Evolutionary conservation across 2,113 vertebrate genomes (phyloP), one percentile per base, ranked within the genome.

Genomic region (Lepisosteus oculatus): DNA sequence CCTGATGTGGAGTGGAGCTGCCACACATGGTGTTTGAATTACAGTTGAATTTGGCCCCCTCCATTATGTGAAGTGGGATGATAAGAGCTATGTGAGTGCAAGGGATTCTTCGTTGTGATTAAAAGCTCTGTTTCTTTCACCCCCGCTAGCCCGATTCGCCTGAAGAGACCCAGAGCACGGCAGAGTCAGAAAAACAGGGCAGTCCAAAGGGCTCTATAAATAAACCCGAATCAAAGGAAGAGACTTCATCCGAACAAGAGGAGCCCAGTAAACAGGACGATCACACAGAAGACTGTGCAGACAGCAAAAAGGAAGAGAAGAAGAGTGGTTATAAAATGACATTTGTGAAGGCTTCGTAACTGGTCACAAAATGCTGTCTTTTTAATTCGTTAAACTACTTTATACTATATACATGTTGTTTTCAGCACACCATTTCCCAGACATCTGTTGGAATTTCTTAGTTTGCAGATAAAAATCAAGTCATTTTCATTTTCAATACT

Each of bases 291-390:
- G 88, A 90, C 63, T 87, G 85, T 80, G 68, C 87, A 63, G 85
- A 92, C 78, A 86, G 78, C 80, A 92, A 90, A 83, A 91, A 92
- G 73, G 88, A 91, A 85, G 79, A 84, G 13, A 47, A 65, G 61
- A 92, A 93, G 82, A 89, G 83, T 83, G 90, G 87, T 76, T 94
- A 92, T 76, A 93, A 94, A 83, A 94, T 92, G 92, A 91, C 91
- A 88, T 94, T 94, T 86, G 92, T 93, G 80, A 92, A 93, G 85
- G 91, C 92, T 70, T 65, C 61, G 9, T 59, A 59, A 59, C 57
- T 6, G 9, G n/a, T 59, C 12, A 11, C 14, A 14, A 13, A n/a
- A 59, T 13, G 13, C 12, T 13, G n/a, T 59, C 13, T 59, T 59
- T 59, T 59, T 59, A 59, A 59, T 59, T 59, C 14, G 57, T 59